Evolutionary conservation across 1,140 invertebrate species (phyloP), one percentile per base, ranked within the genome.

Genomic region (Eurosta solidaginis): DNA sequence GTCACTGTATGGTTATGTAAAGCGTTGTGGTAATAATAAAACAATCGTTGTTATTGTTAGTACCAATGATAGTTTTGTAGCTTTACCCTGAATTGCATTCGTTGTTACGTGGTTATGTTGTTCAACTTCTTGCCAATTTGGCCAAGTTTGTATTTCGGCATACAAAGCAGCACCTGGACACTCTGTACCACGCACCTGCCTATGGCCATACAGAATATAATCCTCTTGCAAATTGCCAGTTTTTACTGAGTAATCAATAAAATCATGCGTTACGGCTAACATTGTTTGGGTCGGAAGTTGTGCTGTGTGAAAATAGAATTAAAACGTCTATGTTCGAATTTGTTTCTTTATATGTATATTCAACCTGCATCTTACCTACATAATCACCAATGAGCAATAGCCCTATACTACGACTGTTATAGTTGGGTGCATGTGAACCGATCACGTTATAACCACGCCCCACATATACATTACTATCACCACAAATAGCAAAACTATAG

Each of bases 141-240:
- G 80, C 93, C 92, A 93, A 0, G 82, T 90, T 68, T 89, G 83
- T 12, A 94, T 91, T 54, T 91, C 89, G 0, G 88, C 79, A 79
- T 89, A 93, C 0, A 94, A 82, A 0, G 85, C 84, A 6, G 91
- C 85, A 3, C 93, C 93, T 0, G 93, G 93, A 83, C 93, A 93
- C 59, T 91, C 89, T 0, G 93, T 94, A 0, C 87, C 83, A n/a
- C 74, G 44, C 0, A 92, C 89, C 87, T 94, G 93, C 50, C 92
- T 87, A 79, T 93, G 93, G 0, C 91, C 93, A 2, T 93, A 79
- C 3, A 94, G 83, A 49, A 89, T 91, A 81, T 93, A 94, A 78
- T 92, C 74, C 27, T 76, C 25, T 33, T 25, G 73, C 52, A 79
- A 68, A 17, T 68, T n/a, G 2, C 78, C 78, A 7, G 12, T 29